Conservation (phyloP, 2,797 vertebrate species). For the Pempheris klunzingeri region DNA sequence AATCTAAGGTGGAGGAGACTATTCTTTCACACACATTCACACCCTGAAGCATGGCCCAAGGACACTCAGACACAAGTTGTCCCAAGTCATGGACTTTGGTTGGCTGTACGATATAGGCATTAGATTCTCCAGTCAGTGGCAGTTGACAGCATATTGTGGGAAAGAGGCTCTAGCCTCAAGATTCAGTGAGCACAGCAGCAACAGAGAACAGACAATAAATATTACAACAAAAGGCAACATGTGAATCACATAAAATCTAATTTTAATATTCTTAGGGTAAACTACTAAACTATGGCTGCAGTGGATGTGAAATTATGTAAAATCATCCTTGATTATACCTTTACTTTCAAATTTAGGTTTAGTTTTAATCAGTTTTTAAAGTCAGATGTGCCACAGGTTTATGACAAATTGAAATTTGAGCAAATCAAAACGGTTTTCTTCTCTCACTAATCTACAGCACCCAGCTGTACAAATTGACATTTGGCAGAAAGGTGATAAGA, state of each 20-base stretch:
- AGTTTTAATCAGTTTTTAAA: neutral
- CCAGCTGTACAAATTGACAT: conserved; percentile 35
- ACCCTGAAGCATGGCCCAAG: no score
- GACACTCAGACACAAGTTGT: no score
- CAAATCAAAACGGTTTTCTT: no score
- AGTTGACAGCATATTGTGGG: neutral
- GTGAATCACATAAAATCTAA: no score
- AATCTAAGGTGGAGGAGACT: no score
- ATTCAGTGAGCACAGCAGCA: neutral
- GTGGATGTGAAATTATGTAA: neutral
- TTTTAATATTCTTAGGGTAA: no score
- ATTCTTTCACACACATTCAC: no score
- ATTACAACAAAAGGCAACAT: neutral
- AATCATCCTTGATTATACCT: no score
- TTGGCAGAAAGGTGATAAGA: conserved; percentile 46
- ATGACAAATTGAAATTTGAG: neutral
- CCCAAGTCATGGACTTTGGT: no score
- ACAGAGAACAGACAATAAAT: neutral
- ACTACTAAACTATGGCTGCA: no score
- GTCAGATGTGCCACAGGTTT: neutral
- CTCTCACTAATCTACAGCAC: conserved; percentile 6
- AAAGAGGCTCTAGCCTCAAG: neutral
- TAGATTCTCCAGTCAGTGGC: neutral
- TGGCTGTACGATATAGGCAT: no score
- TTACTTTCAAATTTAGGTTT: neutral